Conservation (phyloP, 2,888 invertebrate species). For the Scrobipalpa atriplicella region DNA sequence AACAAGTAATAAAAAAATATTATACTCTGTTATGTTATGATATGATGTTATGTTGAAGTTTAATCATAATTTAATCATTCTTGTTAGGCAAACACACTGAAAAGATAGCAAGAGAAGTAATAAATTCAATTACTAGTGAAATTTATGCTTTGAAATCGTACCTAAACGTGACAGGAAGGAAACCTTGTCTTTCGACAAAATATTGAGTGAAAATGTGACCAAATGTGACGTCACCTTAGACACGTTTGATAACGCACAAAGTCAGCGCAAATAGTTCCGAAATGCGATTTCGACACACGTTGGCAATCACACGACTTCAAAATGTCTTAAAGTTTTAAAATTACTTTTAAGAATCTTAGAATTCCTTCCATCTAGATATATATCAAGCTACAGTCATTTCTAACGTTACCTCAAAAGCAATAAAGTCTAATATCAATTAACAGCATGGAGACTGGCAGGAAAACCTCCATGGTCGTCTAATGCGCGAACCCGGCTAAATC, state of each 20-base stretch:
- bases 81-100: too few species aligned
- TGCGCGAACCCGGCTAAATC: slow-evolving; percentile 27
- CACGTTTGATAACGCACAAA: neutral
- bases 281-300: slow-evolving; percentile 2
- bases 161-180: slow-evolving; percentile 1
- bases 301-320: neutral
- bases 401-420: neutral
- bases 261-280: neutral
- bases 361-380: neutral
- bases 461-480: slow-evolving; percentile 22
- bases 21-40: too few species aligned
- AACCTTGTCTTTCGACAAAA: neutral
- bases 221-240: neutral
- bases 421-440: slow-evolving; percentile 6
- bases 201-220: neutral
- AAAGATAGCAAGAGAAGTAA: too few species aligned
- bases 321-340: neutral
- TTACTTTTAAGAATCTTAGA: neutral
- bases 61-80: too few species aligned
- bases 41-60: too few species aligned
- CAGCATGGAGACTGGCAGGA: slow-evolving; percentile 2
- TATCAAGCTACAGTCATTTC: neutral
- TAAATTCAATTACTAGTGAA: too few species aligned
- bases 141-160: neutral
- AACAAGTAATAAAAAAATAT: too few species aligned